These are phyloP conservation scores for Aelia acuminata DNA, from an alignment of 2,888 invertebrate species.

Conservation along the genomic window DNA sequence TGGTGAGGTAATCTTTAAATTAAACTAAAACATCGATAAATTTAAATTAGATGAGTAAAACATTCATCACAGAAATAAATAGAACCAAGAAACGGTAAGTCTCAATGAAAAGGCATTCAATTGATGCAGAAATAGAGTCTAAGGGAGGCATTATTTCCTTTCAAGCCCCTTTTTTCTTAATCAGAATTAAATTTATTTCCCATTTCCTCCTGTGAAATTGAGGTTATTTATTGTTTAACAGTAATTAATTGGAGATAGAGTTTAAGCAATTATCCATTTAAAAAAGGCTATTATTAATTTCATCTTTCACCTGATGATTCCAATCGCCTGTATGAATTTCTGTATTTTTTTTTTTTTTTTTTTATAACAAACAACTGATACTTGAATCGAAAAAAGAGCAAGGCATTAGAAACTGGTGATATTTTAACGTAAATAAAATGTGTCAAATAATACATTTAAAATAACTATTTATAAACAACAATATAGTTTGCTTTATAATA, in stretches of 20 bases:
- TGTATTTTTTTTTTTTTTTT: too few species aligned
- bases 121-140: slow-evolving; percentile 29
- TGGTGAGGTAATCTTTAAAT: background rate
- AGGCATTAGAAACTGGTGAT: too few species aligned
- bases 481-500: too few species aligned
- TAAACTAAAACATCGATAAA: background rate
- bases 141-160: slow-evolving; percentile 35
- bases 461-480: too few species aligned
- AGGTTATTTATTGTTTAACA: background rate
- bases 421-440: too few species aligned
- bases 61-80: background rate
- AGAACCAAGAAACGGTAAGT: background rate
- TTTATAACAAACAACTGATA: too few species aligned
- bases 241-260: background rate
- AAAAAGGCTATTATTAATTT: background rate
- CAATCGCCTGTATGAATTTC: background rate
- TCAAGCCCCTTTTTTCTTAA: slow-evolving; percentile 23
- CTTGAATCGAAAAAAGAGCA: too few species aligned
- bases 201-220: background rate
- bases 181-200: slow-evolving; percentile 33
- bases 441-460: too few species aligned
- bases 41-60: background rate
- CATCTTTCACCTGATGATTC: background rate
- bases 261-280: background rate
- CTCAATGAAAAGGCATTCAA: slow-evolving; percentile 11